These are phyloP conservation scores for Ptyas mucosa DNA, from an alignment of 2,113 vertebrate species.

Conservation along the genomic window DNA sequence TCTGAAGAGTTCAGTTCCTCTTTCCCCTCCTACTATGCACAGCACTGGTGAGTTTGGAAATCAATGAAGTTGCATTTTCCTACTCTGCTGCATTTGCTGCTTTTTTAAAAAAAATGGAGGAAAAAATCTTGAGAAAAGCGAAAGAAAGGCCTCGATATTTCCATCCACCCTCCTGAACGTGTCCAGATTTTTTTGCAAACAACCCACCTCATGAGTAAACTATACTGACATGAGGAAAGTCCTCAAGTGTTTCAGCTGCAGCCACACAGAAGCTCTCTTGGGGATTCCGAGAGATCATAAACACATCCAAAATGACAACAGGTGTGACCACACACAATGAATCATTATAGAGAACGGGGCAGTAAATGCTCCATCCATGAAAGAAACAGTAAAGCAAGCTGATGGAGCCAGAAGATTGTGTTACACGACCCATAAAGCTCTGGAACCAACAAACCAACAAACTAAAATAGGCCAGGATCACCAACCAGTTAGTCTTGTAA, in stretches of 20 bases:
- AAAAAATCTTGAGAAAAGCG: background rate
- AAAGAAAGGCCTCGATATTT: constrained; percentile 26
- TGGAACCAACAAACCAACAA: background rate
- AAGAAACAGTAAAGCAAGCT: background rate
- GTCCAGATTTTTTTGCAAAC: constrained; percentile 51
- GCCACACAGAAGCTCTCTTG: constrained; percentile 19
- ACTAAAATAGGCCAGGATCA: fast-evolving
- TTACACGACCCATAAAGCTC: background rate
- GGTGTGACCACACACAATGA: constrained; percentile 31
- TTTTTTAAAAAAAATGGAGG: background rate
- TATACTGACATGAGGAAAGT: constrained; percentile 43
- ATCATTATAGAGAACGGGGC: background rate
- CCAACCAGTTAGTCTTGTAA: background rate
- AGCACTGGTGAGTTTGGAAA: constrained; percentile 24
- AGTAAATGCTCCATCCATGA: background rate
- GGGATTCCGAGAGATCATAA: constrained; percentile 12
- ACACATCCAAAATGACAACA: constrained; percentile 20
- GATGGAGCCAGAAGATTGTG: background rate
- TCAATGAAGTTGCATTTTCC: constrained; percentile 34
- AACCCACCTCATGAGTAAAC: constrained; percentile 49
- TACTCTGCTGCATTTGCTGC: constrained; percentile 25
- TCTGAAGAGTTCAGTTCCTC: background rate
- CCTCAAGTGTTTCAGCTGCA: constrained; percentile 47
- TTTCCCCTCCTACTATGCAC: background rate
- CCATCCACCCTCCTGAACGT: constrained; percentile 16